Conservation (phyloP, 1,140 invertebrate species). For the Heliconius melpomene region DNA sequence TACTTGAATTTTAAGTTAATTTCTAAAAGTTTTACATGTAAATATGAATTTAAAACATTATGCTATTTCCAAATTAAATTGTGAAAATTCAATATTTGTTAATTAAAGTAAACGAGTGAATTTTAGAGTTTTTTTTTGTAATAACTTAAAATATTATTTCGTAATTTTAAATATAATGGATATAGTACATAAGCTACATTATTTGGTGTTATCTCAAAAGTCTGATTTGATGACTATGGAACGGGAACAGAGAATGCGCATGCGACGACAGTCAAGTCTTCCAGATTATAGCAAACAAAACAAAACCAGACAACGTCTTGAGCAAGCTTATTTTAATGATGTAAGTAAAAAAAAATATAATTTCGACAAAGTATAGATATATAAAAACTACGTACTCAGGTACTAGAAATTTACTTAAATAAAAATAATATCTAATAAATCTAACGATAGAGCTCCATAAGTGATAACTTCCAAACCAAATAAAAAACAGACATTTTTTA, state of each 20-base stretch:
- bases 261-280: conserved; percentile 84
- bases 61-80: background rate
- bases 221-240: conserved; percentile 78
- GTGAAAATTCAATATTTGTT: background rate
- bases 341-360: conserved; percentile 52
- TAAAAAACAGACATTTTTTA: background rate
- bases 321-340: conserved; percentile 75
- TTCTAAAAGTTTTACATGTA: background rate
- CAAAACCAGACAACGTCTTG: conserved; percentile 65
- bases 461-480: too few species aligned
- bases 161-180: conserved; percentile 58
- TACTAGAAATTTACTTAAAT: background rate
- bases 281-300: conserved; percentile 77
- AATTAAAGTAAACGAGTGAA: background rate
- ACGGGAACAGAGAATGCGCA: conserved; percentile 76
- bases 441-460: too few species aligned
- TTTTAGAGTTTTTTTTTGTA: background rate
- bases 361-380: too few species aligned
- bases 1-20: conserved; percentile 5
- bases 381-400: too few species aligned
- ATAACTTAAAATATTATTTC: conserved; percentile 3
- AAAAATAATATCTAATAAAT: background rate
- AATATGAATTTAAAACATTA: background rate
- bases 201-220: conserved; percentile 78
- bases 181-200: conserved; percentile 78